phyloP scores from a whole-genome alignment of 2,113 vertebrate genomes.

The Plecotus auritus region DNA sequence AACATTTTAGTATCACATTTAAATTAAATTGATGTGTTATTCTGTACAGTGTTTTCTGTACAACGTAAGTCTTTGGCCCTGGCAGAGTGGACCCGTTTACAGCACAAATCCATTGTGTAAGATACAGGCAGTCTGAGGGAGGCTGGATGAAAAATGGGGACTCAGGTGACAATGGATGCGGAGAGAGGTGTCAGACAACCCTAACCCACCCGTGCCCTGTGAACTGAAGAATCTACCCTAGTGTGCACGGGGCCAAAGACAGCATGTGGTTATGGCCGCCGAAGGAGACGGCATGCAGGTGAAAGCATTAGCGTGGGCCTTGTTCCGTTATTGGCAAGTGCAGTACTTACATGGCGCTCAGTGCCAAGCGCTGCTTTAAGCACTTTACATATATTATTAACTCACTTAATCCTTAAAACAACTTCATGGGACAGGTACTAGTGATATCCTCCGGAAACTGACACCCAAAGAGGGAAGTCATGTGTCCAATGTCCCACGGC shows the following conservation, averaged over 20 bases:
- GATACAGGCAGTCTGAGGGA: not conserved
- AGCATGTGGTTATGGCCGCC: not conserved
- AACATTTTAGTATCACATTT: not conserved
- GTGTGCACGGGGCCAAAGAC: not conserved
- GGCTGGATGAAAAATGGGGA: not conserved
- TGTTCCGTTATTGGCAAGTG: not conserved
- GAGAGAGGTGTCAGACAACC: not conserved
- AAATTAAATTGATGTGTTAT: not conserved
- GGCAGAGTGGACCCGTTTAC: not conserved
- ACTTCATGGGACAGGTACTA: not conserved
- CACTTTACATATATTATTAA: not conserved
- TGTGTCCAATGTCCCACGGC: not conserved
- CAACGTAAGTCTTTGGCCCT: not conserved
- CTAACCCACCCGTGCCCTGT: not conserved
- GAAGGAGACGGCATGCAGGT: not conserved
- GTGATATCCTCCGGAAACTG: not conserved
- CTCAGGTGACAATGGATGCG: not conserved
- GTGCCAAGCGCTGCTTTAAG: not conserved
- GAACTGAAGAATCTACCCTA: not conserved
- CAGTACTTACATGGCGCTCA: not conserved
- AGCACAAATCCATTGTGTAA: not conserved
- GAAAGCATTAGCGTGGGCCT: not conserved
- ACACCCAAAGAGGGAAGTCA: not conserved
- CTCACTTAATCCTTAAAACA: not conserved
- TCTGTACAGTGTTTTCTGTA: not conserved